Evolutionary conservation across 2,888 invertebrate genomes (phyloP), one percentile per base, ranked within the genome.

Genomic region (Fragum fragum): DNA sequence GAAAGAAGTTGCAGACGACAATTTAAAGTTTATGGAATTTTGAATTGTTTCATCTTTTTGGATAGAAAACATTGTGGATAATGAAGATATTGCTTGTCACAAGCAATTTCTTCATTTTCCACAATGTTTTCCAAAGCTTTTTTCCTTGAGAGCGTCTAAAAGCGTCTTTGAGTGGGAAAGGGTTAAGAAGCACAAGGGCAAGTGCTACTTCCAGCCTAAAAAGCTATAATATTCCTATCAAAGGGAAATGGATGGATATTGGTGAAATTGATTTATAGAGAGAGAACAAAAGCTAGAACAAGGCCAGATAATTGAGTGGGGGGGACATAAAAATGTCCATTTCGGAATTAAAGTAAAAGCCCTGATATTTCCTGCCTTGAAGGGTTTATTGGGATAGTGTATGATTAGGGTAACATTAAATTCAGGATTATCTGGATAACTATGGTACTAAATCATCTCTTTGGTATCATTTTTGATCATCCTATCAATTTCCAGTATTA

Each of bases 301-400:
- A 57, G 26, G 9, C 11, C 21, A 57, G 57, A 57, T 57, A 57
- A 57, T 57, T 57, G 57, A 57, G 57, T 47, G 14, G 47, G 47
- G 36, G 2, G 39, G 66, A 32, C 1, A 66, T 66, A 66, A 66
- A 66, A 66, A 21, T 66, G 66, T 66, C 66, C 66, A 23, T 42
- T 63, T 39, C n/a, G 29, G 66, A 42, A 66, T 32, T 66, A 32
- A 66, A 39, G 23, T 32, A 32, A 42, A 66, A 66, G 29, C 18
- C 42, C 66, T 28, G 21, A 42, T 39, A 23, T 39, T 42, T 42
- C 66, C 29, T 32, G 21, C 32, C 36, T 42, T 66, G 66, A 66
- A 42, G 66, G 66, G 66, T 66, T 66, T 66, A 66, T 42, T 16
- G 21, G 39, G 5, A 23, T n/a, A 36, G 14, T 1, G 23, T 66